Conservation (phyloP, 2,113 vertebrate species). For the Apistogramma diplotaenia region DNA sequence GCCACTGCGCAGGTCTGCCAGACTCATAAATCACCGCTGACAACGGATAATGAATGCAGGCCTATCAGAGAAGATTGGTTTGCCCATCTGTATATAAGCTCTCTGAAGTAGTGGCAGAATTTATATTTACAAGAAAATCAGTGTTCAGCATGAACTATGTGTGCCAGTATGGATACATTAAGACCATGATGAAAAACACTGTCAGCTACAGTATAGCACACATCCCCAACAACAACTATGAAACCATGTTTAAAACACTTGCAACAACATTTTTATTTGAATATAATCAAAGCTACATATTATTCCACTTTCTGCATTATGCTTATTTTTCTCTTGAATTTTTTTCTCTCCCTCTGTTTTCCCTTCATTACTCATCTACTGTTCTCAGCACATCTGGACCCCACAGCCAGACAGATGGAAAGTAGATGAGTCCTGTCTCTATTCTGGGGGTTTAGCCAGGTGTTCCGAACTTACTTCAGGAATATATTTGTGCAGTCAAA, state of each 20-base stretch:
- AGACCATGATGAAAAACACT: neutral
- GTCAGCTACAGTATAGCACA: neutral
- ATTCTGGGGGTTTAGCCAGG: conserved; percentile 39
- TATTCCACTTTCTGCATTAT: neutral
- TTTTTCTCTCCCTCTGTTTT: neutral
- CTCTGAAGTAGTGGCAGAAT: conserved; percentile 14
- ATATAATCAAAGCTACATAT: neutral
- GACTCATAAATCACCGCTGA: conserved; percentile 72
- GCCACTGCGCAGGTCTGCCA: conserved; percentile 23
- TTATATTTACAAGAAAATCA: conserved; percentile 22
- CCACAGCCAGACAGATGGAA: conserved; percentile 48
- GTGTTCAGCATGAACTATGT: conserved; percentile 9
- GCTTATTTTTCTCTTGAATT: neutral
- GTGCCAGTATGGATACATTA: neutral
- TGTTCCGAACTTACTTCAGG: conserved; percentile 36
- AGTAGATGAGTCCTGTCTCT: conserved; percentile 49
- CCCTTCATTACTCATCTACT: conserved; percentile 30
- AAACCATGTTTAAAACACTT: neutral
- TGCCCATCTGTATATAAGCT: conserved; percentile 19
- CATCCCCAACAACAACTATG: neutral
- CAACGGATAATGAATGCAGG: conserved; percentile 67
- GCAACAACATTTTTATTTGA: neutral
- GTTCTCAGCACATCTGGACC: conserved; percentile 50
- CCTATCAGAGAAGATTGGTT: conserved; percentile 51
- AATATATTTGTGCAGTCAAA: conserved; percentile 14